phyloP scores from a whole-genome alignment of 2,888 invertebrate genomes.

The Orthosia incerta region DNA sequence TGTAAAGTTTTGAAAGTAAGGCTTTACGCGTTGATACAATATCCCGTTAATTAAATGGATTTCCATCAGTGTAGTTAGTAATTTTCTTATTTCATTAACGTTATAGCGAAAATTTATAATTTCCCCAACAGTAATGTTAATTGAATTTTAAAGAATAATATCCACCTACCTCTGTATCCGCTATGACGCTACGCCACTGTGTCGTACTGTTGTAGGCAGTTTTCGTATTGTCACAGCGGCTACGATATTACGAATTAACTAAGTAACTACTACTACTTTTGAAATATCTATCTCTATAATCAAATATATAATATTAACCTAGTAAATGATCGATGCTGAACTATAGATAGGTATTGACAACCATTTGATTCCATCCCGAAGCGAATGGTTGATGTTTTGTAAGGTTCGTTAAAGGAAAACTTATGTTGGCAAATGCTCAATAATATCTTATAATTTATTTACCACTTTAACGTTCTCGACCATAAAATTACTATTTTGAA shows the following conservation, averaged over 20 bases:
- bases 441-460: no score
- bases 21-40: neutral
- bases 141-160: neutral
- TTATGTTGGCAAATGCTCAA: no score
- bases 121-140: neutral
- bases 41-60: neutral
- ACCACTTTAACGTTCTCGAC: no score
- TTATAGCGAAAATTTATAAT: neutral
- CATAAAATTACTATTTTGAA: neutral
- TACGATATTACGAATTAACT: neutral
- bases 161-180: neutral
- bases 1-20: neutral
- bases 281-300: neutral
- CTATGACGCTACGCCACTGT: neutral
- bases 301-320: no score
- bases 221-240: neutral
- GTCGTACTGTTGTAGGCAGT: neutral
- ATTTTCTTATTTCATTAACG: neutral
- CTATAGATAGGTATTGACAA: no score
- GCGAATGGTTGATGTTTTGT: no score
- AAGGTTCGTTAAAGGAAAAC: no score
- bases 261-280: neutral
- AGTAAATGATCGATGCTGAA: neutral
- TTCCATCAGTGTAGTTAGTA: neutral
- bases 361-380: no score